These are phyloP conservation scores for Connochaetes taurinus DNA, from an alignment of 2,113 vertebrate genomes.

Conservation along the genomic window DNA sequence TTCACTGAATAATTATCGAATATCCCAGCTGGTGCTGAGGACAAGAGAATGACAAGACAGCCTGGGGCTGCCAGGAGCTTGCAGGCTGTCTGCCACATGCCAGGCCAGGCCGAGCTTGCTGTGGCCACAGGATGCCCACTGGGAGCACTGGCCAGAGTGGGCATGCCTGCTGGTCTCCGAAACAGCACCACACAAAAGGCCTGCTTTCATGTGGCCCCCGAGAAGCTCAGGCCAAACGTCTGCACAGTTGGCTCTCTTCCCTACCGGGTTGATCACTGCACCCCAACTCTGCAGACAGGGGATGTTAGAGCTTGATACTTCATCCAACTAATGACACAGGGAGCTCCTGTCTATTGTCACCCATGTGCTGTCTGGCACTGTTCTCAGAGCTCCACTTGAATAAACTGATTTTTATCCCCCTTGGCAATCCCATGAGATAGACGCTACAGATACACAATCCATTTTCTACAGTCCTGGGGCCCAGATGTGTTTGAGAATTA, in stretches of 20 bases:
- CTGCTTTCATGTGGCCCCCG: background rate
- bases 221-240: background rate
- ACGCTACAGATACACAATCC: accelerated
- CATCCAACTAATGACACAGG: background rate
- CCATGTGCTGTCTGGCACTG: background rate
- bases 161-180: background rate
- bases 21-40: background rate
- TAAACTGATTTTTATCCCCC: background rate
- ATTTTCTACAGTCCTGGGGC: background rate
- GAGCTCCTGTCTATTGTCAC: background rate
- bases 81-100: background rate
- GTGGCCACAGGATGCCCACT: background rate
- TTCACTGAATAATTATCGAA: background rate
- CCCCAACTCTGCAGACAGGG: background rate
- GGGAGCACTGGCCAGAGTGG: background rate
- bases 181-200: background rate
- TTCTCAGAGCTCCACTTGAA: background rate
- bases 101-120: background rate
- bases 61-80: background rate
- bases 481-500: background rate
- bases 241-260: background rate
- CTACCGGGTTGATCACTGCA: background rate
- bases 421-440: background rate
- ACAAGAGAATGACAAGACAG: background rate
- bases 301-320: background rate